Conservation (phyloP, 2,888 invertebrate species). For the Ophion ellenae region DNA sequence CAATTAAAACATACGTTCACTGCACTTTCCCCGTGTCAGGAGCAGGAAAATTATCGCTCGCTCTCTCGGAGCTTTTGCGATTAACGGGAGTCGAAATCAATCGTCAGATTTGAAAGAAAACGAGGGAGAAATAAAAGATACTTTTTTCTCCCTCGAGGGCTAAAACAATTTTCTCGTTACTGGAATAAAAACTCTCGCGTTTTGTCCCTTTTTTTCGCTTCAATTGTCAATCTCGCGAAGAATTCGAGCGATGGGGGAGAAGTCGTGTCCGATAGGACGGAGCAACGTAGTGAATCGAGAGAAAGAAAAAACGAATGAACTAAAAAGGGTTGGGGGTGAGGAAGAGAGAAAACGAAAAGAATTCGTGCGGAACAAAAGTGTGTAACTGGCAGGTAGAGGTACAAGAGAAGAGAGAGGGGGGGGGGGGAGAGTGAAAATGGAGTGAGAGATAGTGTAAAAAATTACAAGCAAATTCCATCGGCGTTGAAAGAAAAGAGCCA, state of each 20-base stretch:
- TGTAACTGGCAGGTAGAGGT: conserved; percentile 42
- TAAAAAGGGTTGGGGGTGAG: conserved; percentile 8
- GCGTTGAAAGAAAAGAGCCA: conserved; percentile 50
- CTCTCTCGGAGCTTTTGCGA: not conserved
- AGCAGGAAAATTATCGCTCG: not conserved
- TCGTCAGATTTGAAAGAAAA: conserved; percentile 17
- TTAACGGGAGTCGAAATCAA: conserved; percentile 45
- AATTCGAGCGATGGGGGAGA: conserved; percentile 23
- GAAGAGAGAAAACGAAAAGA: conserved; percentile 31
- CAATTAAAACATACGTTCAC: conserved; percentile 1
- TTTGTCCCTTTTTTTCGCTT: conserved; percentile 44
- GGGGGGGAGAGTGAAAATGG: conserved; percentile 1
- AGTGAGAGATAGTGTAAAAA: conserved; percentile 61
- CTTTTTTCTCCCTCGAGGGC: conserved; percentile 2
- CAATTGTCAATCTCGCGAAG: conserved; percentile 53
- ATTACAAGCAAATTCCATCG: conserved; percentile 71
- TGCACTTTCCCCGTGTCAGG: not conserved
- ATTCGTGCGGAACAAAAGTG: conserved; percentile 61
- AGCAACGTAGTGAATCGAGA: conserved; percentile 1
- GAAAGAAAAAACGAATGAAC: conserved; percentile 2
- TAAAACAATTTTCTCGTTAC: conserved; percentile 59
- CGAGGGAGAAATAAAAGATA: conserved; percentile 12
- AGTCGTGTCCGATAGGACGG: conserved; percentile 29
- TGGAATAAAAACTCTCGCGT: conserved; percentile 20
- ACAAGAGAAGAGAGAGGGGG: not conserved